Evolutionary conservation across 1,140 invertebrate genomes (phyloP).

Genomic region (Cardiocondyla obscurior): DNA sequence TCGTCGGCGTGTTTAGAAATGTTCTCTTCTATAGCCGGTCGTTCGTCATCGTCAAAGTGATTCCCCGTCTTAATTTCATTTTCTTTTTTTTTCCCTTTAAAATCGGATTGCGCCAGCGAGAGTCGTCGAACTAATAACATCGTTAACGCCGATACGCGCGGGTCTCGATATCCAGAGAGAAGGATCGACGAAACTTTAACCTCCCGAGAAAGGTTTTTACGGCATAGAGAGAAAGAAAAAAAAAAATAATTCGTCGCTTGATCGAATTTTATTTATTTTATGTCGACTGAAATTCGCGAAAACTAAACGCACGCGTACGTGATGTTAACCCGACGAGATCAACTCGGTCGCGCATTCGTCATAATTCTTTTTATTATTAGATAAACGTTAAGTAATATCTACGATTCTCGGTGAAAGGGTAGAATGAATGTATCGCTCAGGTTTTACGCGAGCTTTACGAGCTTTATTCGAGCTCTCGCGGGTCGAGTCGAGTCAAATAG

Average conservation of each 20-base stretch:
- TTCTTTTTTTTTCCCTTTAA: no score
- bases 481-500: not conserved
- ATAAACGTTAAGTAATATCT: not conserved
- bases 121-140: conserved; percentile 11
- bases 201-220: no score
- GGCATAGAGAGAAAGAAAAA: no score
- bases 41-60: conserved; percentile 38
- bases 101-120: not conserved
- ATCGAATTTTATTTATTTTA: no score
- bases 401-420: not conserved
- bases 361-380: not conserved
- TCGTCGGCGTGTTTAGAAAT: not conserved
- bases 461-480: not conserved
- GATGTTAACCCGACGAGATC: no score
- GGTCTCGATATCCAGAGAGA: not conserved
- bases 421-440: not conserved
- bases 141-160: not conserved
- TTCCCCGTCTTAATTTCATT: conserved; percentile 31
- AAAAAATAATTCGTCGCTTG: no score
- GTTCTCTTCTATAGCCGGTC: conserved; percentile 26
- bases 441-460: not conserved
- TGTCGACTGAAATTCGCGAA: no score
- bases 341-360: no score
- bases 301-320: no score
- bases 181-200: not conserved